phyloP scores from a whole-genome alignment of 2,113 vertebrate species.

The Nansenia antarctica region DNA sequence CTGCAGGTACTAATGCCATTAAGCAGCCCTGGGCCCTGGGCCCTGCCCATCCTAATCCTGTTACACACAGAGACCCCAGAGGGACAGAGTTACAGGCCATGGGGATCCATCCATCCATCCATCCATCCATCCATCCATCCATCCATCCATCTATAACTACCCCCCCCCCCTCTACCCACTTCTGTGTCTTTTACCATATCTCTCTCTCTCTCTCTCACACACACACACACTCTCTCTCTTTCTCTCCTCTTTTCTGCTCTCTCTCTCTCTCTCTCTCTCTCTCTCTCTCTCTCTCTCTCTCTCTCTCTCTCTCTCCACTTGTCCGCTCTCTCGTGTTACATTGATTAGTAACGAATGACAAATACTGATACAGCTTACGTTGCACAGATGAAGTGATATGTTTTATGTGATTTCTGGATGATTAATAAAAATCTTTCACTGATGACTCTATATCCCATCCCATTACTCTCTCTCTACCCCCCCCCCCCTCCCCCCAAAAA shows the following conservation, averaged over 20 bases:
- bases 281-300: background rate
- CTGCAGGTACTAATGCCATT: constrained; percentile 71
- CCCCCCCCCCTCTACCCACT: too few species aligned
- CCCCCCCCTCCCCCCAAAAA: background rate
- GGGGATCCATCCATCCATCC: constrained; percentile 23
- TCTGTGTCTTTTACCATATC: background rate
- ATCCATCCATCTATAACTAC: constrained; percentile 1
- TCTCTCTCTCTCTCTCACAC: background rate
- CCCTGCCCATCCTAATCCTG: constrained; percentile 64
- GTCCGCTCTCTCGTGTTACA: background rate
- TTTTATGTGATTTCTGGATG: background rate
- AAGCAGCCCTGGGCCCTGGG: constrained; percentile 31
- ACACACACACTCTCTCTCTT: constrained; percentile 8
- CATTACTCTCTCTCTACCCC: constrained; percentile 20
- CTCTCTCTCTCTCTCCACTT: background rate
- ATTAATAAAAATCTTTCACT: constrained; percentile 22
- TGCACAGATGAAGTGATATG: background rate
- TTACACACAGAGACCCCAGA: constrained; percentile 54
- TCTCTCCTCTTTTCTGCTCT: too few species aligned
- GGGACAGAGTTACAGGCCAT: constrained; percentile 17
- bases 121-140: too few species aligned
- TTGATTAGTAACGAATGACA: background rate
- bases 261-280: background rate
- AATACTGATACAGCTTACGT: background rate
- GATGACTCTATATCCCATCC: constrained; percentile 5